Evolutionary conservation across 23 tunicate species (phyloP).

Genomic region (Halocynthia roretzi): DNA sequence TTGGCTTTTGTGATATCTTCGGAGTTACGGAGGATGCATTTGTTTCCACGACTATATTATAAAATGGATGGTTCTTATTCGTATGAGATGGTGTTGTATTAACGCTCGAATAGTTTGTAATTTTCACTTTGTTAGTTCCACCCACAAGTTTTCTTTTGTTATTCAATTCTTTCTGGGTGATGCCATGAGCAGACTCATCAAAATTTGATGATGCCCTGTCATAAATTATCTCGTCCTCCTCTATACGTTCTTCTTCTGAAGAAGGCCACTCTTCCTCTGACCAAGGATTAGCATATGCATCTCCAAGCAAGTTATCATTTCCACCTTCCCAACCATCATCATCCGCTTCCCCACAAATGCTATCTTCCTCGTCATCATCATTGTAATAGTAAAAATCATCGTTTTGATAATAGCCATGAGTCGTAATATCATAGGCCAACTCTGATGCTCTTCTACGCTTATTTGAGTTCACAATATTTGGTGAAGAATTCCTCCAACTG

Average conservation of each 20-base stretch:
- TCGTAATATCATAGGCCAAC: conserved; percentile 7
- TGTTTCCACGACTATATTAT: conserved; percentile 22
- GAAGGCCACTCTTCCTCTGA: conserved; percentile 33
- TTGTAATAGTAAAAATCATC: conserved; percentile 12
- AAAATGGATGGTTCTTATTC: conserved; percentile 1
- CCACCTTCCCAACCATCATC: background rate
- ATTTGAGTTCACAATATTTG: background rate
- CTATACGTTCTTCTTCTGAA: conserved; percentile 13
- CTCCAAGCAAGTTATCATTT: background rate
- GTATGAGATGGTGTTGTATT: background rate
- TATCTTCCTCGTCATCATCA: conserved; percentile 20
- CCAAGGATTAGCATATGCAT: conserved; percentile 7
- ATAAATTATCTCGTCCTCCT: conserved; percentile 3
- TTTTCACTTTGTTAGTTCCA: background rate
- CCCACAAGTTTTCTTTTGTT: background rate
- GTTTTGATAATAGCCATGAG: conserved; percentile 18
- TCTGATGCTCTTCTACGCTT: conserved; percentile 27
- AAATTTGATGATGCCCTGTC: background rate
- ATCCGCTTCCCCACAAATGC: conserved; percentile 14
- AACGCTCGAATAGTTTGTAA: background rate
- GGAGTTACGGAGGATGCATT: conserved; percentile 1
- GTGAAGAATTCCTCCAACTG: background rate
- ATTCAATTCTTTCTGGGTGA: conserved; percentile 1
- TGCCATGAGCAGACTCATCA: background rate
- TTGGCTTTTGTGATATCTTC: background rate